phyloP scores from a whole-genome alignment of 2,888 invertebrate species.

The Diadromus collaris region DNA sequence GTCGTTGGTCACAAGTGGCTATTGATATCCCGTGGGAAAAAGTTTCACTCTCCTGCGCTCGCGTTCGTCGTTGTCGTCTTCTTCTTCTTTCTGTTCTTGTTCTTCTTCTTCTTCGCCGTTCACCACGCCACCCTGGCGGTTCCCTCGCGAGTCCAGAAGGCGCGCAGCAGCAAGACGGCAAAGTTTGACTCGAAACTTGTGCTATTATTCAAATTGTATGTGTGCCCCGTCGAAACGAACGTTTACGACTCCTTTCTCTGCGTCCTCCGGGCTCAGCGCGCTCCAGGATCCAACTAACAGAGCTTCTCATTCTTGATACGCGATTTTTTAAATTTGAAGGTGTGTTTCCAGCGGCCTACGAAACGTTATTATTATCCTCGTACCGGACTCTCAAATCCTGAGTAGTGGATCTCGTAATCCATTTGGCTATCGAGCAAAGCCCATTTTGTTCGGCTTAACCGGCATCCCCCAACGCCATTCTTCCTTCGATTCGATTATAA shows the following conservation, averaged over 20 bases:
- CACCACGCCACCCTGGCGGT: constrained; percentile 38
- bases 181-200: constrained; percentile 60
- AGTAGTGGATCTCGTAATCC: constrained; percentile 34
- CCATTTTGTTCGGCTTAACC: constrained; percentile 35
- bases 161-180: constrained; percentile 49
- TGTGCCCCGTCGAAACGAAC: constrained; percentile 56
- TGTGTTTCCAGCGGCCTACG: constrained; percentile 5
- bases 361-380: constrained; percentile 23
- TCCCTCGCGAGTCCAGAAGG: constrained; percentile 51
- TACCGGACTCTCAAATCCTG: constrained; percentile 28
- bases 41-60: constrained; percentile 49
- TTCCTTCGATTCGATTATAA: constrained; percentile 15
- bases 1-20: constrained; percentile 60
- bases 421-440: constrained; percentile 34
- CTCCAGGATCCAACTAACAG: constrained; percentile 24
- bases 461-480: constrained; percentile 15
- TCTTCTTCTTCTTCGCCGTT: constrained; percentile 32
- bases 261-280: constrained; percentile 2
- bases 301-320: constrained; percentile 10
- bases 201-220: constrained; percentile 61
- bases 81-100: constrained; percentile 24
- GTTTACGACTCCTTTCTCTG: constrained; percentile 58
- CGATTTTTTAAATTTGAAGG: constrained; percentile 14
- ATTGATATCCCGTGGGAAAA: constrained; percentile 60
- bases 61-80: constrained; percentile 34